Percentiles rank a stretch among this genome's conserved stretches.
Conservation (phyloP, 2,888 invertebrate genomes). For the Meiosimyza decipiens region DNA sequence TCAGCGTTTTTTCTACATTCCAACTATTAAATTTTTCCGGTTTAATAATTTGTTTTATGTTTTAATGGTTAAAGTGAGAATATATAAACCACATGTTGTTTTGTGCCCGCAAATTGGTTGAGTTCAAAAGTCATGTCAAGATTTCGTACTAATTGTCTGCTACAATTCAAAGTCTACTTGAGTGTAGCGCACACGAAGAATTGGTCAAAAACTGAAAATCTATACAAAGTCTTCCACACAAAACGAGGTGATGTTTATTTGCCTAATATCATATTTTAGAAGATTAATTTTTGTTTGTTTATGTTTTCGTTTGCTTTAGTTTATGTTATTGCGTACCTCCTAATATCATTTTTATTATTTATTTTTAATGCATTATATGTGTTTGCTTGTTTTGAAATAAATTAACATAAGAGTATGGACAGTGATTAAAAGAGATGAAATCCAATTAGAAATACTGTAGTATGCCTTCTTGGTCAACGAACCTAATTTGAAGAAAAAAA, state of each 20-base stretch:
- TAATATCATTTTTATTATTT: slow-evolving; percentile 29
- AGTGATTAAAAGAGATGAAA: no score
- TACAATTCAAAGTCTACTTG: not conserved
- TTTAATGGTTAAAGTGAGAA: slow-evolving; percentile 6
- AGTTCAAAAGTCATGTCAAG: not conserved
- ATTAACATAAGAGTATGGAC: not conserved
- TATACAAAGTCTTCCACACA: slow-evolving; percentile 20
- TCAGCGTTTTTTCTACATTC: slow-evolving; percentile 9
- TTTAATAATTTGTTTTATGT: not conserved
- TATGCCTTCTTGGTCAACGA: no score
- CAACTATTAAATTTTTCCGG: no score
- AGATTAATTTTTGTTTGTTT: not conserved
- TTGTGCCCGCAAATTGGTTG: slow-evolving; percentile 26
- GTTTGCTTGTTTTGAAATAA: not conserved
- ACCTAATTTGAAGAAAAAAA: no score
- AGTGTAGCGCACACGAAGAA: slow-evolving; percentile 9
- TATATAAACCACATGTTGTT: slow-evolving; percentile 22
- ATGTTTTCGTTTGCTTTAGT: slow-evolving; percentile 16
- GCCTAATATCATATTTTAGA: not conserved
- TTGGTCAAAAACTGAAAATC: slow-evolving; percentile 2
- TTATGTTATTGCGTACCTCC: not conserved
- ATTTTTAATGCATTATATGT: slow-evolving; percentile 4
- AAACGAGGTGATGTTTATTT: slow-evolving; percentile 32
- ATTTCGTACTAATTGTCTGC: not conserved
- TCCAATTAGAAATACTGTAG: no score